Percentiles rank a stretch among this genome's conserved stretches.
Conservation (phyloP, 2,888 invertebrate genomes). For the Morpho achilles region DNA sequence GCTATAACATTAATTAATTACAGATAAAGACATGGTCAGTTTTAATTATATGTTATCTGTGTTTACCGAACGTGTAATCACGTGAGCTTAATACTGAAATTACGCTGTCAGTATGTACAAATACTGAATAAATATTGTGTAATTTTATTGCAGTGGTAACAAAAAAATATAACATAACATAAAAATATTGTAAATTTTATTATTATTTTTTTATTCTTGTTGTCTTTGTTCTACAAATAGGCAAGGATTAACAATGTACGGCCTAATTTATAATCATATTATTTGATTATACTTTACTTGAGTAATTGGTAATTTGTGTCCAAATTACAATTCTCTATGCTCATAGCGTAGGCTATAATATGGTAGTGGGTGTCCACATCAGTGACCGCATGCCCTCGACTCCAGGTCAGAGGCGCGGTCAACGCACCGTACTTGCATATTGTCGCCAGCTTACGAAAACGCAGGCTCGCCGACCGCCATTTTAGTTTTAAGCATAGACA, state of each 20-base stretch:
- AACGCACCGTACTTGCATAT: conserved; percentile 68
- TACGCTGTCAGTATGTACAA: not conserved
- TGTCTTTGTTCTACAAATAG: too few species aligned
- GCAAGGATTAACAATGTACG: too few species aligned
- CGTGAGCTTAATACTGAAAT: conserved; percentile 1
- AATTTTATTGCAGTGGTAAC: too few species aligned
- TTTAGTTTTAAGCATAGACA: conserved; percentile 2
- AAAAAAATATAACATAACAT: too few species aligned
- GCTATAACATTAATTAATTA: not conserved
- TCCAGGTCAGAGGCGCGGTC: conserved; percentile 56
- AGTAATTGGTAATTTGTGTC: not conserved
- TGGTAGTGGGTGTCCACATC: conserved; percentile 45
- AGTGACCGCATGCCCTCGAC: conserved; percentile 71
- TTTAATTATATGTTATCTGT: not conserved
- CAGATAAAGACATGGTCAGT: not conserved
- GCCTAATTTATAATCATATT: too few species aligned
- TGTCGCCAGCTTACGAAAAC: conserved; percentile 31
- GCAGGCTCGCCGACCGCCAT: not conserved
- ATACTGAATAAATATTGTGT: too few species aligned
- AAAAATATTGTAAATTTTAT: too few species aligned
- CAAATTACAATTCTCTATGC: not conserved
- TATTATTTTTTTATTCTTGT: too few species aligned
- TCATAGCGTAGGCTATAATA: not conserved
- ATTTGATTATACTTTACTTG: too few species aligned
- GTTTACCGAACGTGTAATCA: not conserved